Percentiles rank a stretch among this genome's conserved stretches.
Evolutionary conservation across 2,888 invertebrate species (phyloP).

Genomic region (Tenthredo mesomela): DNA sequence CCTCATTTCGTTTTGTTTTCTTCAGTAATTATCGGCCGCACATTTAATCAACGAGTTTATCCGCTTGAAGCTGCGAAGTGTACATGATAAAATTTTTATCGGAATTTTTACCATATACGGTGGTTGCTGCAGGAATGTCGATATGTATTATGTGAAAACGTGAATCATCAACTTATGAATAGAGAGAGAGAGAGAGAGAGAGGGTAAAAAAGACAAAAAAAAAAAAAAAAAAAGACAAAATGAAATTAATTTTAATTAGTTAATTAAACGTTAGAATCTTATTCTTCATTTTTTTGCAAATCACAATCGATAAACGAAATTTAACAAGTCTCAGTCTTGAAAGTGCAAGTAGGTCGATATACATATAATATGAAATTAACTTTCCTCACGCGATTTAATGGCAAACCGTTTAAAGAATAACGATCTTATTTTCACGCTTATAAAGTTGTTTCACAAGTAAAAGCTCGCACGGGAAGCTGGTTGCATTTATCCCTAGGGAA

Average conservation of each 20-base stretch:
- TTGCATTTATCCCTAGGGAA: background rate
- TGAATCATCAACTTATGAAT: background rate
- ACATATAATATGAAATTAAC: background rate
- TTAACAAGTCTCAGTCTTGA: background rate
- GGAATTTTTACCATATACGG: constrained; percentile 3
- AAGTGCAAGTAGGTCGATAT: background rate
- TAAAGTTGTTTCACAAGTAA: background rate
- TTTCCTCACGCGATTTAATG: background rate
- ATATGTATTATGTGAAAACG: background rate
- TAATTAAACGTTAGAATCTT: background rate
- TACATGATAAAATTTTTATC: background rate
- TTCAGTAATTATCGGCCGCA: background rate
- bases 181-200: background rate
- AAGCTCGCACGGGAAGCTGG: background rate
- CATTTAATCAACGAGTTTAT: background rate
- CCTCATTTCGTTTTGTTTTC: background rate
- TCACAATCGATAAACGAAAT: background rate
- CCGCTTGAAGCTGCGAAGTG: background rate
- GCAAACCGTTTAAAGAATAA: background rate
- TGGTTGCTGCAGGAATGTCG: background rate
- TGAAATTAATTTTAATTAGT: background rate
- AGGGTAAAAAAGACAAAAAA: background rate
- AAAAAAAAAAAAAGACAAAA: background rate
- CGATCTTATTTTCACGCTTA: background rate
- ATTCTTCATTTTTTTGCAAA: background rate